Evolutionary conservation across 2,888 invertebrate genomes (phyloP), one percentile per base, ranked within the genome.

Genomic region (Sminthurinus aureus): DNA sequence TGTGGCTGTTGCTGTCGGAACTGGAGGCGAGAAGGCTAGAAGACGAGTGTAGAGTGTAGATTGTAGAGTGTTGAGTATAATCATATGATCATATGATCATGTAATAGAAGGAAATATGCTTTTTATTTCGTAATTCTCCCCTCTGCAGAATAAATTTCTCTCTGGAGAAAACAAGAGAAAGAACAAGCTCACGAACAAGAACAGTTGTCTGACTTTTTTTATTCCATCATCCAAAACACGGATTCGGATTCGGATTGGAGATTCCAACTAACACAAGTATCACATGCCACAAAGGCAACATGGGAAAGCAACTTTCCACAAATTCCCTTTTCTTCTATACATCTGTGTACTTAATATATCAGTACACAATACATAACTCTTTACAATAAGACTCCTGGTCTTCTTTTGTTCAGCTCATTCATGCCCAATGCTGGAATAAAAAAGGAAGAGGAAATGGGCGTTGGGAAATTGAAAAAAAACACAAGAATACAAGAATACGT

Each of bases 91-190:
- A 38, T 38, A 38, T 18, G 15, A 13, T n/a, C 64, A 18, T n/a
- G 64, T 18, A 64, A 64, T 26, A 64, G 58, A 52, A 79, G 51
- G 66, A 50, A 69, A 58, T 18, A 76, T 20, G 20, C 58, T 22
- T 69, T 79, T 67, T 79, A 79, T 79, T 79, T 79, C 69, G 50
- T 79, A 79, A 79, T 79, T 79, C 69, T 79, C 50, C 71, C 24
- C 15, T 69, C 50, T 20, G 26, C 69, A 26, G 79, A 69, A 79
- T 79, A 79, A 79, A 79, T 79, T 79, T 26, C 79, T 69, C 79
- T 79, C 79, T 12, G 69, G 79, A 79, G 79, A 79, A 38, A 38
- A 38, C 38, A 38, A 1, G 38, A 38, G 38, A 38, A 6, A 4
- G 38, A 38, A 38, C 38, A 38, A 38, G 38, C n/a, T n/a, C 18